A percentile compares a stretch with the other conserved stretches of the same genome.
Conservation (phyloP, 2,797 vertebrate genomes). For the Remorina albescens region DNA sequence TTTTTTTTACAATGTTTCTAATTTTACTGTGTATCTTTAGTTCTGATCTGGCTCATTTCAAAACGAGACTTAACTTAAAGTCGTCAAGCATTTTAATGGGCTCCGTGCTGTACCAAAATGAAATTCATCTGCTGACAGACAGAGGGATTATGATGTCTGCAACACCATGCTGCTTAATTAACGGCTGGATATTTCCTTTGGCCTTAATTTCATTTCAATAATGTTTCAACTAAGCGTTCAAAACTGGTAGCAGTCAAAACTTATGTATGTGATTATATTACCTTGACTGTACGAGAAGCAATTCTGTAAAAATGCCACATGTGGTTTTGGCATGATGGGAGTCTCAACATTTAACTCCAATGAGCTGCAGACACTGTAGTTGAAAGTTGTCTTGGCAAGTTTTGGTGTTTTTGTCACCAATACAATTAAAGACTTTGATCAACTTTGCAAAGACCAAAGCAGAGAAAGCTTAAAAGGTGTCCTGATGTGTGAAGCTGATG, state of each 20-base stretch:
- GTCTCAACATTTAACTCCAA: neutral
- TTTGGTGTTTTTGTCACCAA: no score
- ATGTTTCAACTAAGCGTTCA: no score
- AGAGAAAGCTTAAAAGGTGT: neutral
- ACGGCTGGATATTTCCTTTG: no score
- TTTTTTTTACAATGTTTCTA: slow-evolving; percentile 9
- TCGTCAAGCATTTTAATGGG: no score
- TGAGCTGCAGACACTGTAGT: neutral
- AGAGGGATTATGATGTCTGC: neutral
- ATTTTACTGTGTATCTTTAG: slow-evolving; percentile 1
- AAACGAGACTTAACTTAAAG: neutral
- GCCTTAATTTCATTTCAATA: no score
- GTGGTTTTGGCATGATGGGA: neutral
- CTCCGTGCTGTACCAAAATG: neutral
- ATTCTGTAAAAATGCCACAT: neutral
- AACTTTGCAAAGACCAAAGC: neutral
- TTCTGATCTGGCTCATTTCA: neutral
- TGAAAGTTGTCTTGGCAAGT: neutral
- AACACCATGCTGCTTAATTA: no score
- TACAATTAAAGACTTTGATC: neutral
- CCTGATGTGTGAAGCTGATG: neutral
- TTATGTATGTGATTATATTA: no score
- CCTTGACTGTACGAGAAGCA: no score
- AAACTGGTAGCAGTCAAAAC: no score
- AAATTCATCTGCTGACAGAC: no score